Evolutionary conservation across 1,140 invertebrate genomes (phyloP), one percentile per base, ranked within the genome.

Genomic region (Bombus terrestris): DNA sequence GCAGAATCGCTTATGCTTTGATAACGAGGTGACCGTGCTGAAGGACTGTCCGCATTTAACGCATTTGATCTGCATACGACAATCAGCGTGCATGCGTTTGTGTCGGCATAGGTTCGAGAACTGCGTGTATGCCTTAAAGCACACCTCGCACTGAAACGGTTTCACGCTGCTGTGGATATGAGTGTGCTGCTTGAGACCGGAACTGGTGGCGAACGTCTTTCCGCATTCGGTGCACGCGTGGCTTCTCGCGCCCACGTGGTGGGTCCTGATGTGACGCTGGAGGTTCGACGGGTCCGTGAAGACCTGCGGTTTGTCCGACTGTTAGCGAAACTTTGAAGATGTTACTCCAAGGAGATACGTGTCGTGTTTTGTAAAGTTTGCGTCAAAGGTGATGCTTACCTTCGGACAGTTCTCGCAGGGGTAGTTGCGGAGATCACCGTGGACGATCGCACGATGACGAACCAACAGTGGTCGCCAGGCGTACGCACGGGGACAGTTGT

Each of bases 81-180:
- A 98, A 92, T 98, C 97, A 28, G 97, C 97, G 95, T 99, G 99
- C 98, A 99, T 99, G 86, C 99, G 98, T 93, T 99, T 99, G 95
- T 99, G 99, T 35, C 99, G 97, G 93, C 99, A 99, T 89, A 99
- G 96, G 94, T 99, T 99, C 25, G 99, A 99, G 95, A 99, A 99
- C 95, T 99, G 99, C 0, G 99, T 99, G 96, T 99, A 99, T 3
- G 99, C 97, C 96, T 98, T 98, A 91, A 97, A 97, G 95, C 97
- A 98, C 75, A 98, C 98, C 94, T 99, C 98, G 94, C 98, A 99
- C 96, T 98, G 97, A 95, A 99, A 99, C 5, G 99, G 99, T 95
- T 99, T 99, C 72, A 99, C 97, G 92, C 98, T 99, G 91, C 98
- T 99, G 96, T 99, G 99, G 87, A 99, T 99, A 95, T 99, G 99